phyloP scores from a whole-genome alignment of 1,140 invertebrate genomes.

The Aphidius ervi region DNA sequence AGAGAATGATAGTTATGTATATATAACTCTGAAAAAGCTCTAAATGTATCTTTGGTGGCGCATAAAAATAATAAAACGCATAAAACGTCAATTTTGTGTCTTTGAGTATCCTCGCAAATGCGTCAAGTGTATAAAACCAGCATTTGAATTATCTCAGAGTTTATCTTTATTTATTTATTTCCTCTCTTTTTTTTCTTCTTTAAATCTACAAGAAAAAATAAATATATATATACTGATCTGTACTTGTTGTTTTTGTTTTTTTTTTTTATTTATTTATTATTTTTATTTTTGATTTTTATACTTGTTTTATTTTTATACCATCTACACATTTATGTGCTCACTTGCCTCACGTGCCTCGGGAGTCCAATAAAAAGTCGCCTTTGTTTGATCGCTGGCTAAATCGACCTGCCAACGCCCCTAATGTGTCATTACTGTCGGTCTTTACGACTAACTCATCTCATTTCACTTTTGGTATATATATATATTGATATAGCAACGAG shows the following conservation, averaged over 20 bases:
- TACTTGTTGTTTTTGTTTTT: conserved; percentile 5
- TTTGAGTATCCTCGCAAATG: conserved; percentile 20
- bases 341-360: conserved; percentile 34
- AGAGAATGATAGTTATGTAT: too few species aligned
- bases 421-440: conserved; percentile 56
- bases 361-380: conserved; percentile 54
- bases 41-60: conserved; percentile 32
- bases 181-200: not conserved
- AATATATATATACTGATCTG: too few species aligned
- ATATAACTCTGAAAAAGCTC: conserved; percentile 21
- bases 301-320: not conserved
- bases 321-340: not conserved
- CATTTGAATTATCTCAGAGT: not conserved
- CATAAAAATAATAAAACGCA: conserved; percentile 38
- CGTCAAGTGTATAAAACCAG: conserved; percentile 22
- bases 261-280: conserved; percentile 6
- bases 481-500: conserved; percentile 57
- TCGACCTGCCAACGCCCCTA: conserved; percentile 52
- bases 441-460: conserved; percentile 54
- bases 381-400: conserved; percentile 55
- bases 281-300: conserved; percentile 7
- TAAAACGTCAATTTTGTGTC: conserved; percentile 41
- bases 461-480: conserved; percentile 49
- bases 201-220: too few species aligned
- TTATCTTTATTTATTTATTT: conserved; percentile 5